Conservation (phyloP, 2,113 vertebrate species). For the Maccullochella peelii region DNA sequence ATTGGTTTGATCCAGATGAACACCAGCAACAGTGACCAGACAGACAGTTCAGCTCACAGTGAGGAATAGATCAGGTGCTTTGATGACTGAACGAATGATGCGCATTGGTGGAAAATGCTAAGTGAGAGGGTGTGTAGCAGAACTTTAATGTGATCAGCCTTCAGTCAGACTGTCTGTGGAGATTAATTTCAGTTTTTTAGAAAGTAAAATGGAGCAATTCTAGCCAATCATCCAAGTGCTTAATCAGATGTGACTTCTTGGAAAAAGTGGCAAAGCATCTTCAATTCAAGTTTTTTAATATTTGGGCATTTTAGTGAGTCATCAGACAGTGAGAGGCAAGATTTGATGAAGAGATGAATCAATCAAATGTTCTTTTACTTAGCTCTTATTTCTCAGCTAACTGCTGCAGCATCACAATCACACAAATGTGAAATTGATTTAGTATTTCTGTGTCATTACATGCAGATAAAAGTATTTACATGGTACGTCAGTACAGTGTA, state of each 20-base stretch:
- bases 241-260: not conserved
- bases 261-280: not conserved
- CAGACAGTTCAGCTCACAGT: not conserved
- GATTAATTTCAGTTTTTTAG: not conserved
- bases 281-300: not conserved
- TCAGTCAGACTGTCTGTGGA: not conserved
- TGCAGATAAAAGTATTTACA: slow-evolving; percentile 11
- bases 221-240: not conserved
- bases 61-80: slow-evolving; percentile 6
- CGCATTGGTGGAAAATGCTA: not conserved
- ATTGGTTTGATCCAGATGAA: slow-evolving; percentile 87
- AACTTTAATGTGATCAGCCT: slow-evolving; percentile 9
- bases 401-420: not conserved
- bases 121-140: not conserved
- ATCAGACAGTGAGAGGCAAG: not conserved
- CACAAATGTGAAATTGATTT: not conserved
- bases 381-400: not conserved
- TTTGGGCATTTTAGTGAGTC: slow-evolving; percentile 7
- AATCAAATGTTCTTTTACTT: not conserved
- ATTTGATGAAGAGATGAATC: not conserved
- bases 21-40: slow-evolving; percentile 26
- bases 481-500: not conserved
- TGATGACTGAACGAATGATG: not conserved
- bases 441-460: not conserved
- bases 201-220: not conserved